phyloP scores from a whole-genome alignment of 2,888 invertebrate species.

The Tachystola acroxantha region DNA sequence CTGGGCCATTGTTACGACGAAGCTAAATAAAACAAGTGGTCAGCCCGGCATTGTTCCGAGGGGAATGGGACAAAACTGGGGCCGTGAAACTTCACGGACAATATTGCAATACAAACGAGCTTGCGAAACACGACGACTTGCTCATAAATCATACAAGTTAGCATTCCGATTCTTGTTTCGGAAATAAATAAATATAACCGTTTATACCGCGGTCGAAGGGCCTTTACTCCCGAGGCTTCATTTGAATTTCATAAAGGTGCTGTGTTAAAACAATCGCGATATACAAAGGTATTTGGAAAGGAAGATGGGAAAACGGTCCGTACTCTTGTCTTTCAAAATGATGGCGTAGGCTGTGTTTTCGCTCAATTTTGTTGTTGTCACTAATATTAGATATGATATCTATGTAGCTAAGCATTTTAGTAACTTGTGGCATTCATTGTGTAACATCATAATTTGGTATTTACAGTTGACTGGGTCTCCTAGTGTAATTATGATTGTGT shows the following conservation, averaged over 20 bases:
- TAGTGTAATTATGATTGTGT: no score
- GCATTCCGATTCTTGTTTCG: constrained; percentile 51
- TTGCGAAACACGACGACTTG: constrained; percentile 31
- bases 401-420: no score
- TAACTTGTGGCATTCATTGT: no score
- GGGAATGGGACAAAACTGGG: constrained; percentile 23
- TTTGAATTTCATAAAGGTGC: constrained; percentile 61
- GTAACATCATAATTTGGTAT: no score
- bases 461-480: no score
- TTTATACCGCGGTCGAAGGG: constrained; percentile 24
- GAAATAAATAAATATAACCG: constrained; percentile 51
- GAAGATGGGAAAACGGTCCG: constrained; percentile 16
- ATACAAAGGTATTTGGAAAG: constrained; percentile 22
- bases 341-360: neutral
- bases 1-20: constrained; percentile 34
- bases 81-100: constrained; percentile 40
- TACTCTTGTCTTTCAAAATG: constrained; percentile 1
- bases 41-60: constrained; percentile 28
- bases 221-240: constrained; percentile 31
- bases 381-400: no score
- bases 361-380: no score
- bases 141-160: constrained; percentile 58
- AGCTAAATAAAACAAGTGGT: constrained; percentile 48
- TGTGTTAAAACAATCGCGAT: constrained; percentile 49
- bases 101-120: constrained; percentile 51